Evolutionary conservation across 2,888 invertebrate species (phyloP), one percentile per base, ranked within the genome.

Genomic region (Dryadula phaetusa): DNA sequence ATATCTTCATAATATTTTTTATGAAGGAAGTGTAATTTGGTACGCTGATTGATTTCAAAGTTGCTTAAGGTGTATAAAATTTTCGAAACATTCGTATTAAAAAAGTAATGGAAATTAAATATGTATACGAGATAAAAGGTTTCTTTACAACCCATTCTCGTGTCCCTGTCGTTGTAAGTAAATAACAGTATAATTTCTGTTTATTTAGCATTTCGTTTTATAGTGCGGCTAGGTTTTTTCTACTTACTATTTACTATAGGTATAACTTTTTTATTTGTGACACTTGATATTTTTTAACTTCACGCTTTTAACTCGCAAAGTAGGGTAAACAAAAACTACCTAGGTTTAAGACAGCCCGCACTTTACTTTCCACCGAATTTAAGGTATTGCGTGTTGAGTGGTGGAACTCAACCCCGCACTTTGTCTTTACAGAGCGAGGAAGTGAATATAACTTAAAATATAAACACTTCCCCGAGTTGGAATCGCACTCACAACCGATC

Each of bases 91-190:
- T 20, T 34, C 34, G 18, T 18, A n/a, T 34, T 54, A 34, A 54
- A 54, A 34, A 34, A 34, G 53, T 14, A 54, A 54, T 20, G 34
- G 18, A 54, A 37, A 54, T 54, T 54, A 54, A 54, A 37, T 42
- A 56, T 52, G 22, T 67, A 61, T 54, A 18, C 3, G 20, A 34
- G 18, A 10, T 69, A 49, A 49, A 49, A 49, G 49, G 25, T 28
- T 49, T 49, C 49, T 49, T 49, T 28, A 49, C 49, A 49, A 28
- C 28, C 16, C 28, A 16, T 49, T 28, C 28, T 28, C n/a, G 25
- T 49, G 49, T 49, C 16, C 16, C 28, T 28, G 8, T 28, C 28
- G 49, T 49, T 49, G n/a, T 28, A 49, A 16, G 28, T 16, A 28
- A 10, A 49, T 49, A 25, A 49, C 25, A 7, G 25, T n/a, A 25